Evolutionary conservation across 2,888 invertebrate species (phyloP).

Genomic region (Erebia ligea): DNA sequence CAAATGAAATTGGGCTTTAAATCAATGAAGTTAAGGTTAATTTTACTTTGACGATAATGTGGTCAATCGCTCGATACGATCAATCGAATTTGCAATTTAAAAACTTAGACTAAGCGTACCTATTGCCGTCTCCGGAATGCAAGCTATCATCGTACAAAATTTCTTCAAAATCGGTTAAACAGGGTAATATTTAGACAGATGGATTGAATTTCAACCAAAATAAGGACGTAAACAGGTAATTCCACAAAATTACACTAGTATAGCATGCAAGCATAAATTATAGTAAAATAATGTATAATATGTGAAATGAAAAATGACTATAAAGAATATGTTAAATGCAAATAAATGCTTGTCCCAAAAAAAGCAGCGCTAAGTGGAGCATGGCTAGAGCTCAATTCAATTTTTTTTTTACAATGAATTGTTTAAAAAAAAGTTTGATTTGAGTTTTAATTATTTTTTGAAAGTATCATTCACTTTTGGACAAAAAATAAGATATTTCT

Average conservation of each 20-base stretch:
- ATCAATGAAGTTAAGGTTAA: no score
- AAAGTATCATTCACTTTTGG: neutral
- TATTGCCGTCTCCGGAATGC: no score
- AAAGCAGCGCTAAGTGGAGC: slow-evolving; percentile 48
- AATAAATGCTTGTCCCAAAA: slow-evolving; percentile 48
- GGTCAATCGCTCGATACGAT: no score
- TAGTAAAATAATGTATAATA: slow-evolving; percentile 17
- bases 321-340: slow-evolving; percentile 38
- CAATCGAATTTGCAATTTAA: no score
- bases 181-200: no score
- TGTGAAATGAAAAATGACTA: slow-evolving; percentile 26
- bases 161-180: no score
- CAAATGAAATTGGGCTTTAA: no score
- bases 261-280: slow-evolving; percentile 12
- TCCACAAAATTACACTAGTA: neutral
- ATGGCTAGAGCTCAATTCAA: slow-evolving; percentile 27
- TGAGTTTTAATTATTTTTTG: no score
- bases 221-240: neutral
- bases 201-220: neutral
- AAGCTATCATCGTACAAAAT: no score
- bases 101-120: no score
- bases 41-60: no score
- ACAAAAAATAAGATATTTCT: slow-evolving; percentile 5
- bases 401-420: neutral
- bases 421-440: no score